Percentiles rank a stretch among this genome's conserved stretches.
These are phyloP conservation scores for Calephelis nemesis DNA, from an alignment of 1,140 invertebrate species.

Conservation along the genomic window DNA sequence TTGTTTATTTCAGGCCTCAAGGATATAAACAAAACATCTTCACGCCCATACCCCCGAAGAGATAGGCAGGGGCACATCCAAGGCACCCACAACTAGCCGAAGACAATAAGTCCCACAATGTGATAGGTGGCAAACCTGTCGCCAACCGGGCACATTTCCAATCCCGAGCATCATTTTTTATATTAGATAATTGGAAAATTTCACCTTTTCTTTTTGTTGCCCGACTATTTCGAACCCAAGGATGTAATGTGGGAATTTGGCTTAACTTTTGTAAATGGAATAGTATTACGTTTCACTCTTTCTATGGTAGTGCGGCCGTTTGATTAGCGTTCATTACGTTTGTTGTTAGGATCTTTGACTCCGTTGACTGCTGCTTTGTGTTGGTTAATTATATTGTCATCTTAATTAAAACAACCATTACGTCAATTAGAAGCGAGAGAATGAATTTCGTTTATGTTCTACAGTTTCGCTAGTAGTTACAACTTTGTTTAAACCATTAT, in stretches of 20 bases:
- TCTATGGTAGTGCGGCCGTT: slow-evolving; percentile 27
- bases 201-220: neutral
- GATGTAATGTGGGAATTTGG: neutral
- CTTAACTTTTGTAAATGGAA: slow-evolving; percentile 35
- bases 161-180: too few species aligned
- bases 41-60: too few species aligned
- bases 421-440: neutral
- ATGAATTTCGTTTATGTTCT: neutral
- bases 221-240: too few species aligned
- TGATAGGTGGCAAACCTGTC: too few species aligned
- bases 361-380: slow-evolving; percentile 28
- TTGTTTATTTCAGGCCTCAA: too few species aligned
- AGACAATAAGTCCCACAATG: too few species aligned
- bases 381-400: slow-evolving; percentile 16
- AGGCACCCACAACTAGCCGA: too few species aligned
- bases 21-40: too few species aligned
- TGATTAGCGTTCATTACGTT: slow-evolving; percentile 37
- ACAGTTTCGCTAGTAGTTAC: neutral
- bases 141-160: too few species aligned
- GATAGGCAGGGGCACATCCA: too few species aligned
- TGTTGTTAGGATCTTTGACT: slow-evolving; percentile 34
- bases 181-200: too few species aligned
- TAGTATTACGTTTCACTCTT: slow-evolving; percentile 25
- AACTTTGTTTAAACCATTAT: too few species aligned
- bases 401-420: slow-evolving; percentile 11